A percentile compares a stretch with the other conserved stretches of the same genome.
These are phyloP conservation scores for Phalera bucephala DNA, from an alignment of 2,888 invertebrate genomes.

Conservation along the genomic window DNA sequence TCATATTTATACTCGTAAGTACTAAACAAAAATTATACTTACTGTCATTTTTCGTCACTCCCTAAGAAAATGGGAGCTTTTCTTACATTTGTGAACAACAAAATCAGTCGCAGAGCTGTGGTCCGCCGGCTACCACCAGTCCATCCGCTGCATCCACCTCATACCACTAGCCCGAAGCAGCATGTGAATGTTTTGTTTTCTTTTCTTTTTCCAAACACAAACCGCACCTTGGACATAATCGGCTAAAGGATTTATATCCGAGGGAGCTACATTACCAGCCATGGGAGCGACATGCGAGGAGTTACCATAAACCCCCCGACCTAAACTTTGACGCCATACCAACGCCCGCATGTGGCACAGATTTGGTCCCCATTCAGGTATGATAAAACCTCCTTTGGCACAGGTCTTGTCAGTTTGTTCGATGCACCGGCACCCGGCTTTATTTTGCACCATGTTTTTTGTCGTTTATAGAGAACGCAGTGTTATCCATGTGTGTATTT, in stretches of 20 bases:
- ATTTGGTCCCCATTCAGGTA: conserved; percentile 81
- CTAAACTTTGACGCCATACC: conserved; percentile 79
- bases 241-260: conserved; percentile 81
- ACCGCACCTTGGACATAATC: conserved; percentile 80
- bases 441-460: conserved; percentile 65
- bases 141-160: conserved; percentile 71
- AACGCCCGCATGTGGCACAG: conserved; percentile 77
- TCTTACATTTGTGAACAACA: too few species aligned
- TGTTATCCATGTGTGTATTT: conserved; percentile 50
- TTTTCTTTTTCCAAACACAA: conserved; percentile 82
- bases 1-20: too few species aligned
- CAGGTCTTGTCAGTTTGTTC: conserved; percentile 59
- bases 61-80: too few species aligned
- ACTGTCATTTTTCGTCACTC: too few species aligned
- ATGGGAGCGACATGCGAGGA: conserved; percentile 86
- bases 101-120: conserved; percentile 55
- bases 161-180: conserved; percentile 76
- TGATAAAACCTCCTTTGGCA: conserved; percentile 71
- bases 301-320: conserved; percentile 82
- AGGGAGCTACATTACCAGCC: conserved; percentile 85
- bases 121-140: conserved; percentile 51
- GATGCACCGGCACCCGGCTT: conserved; percentile 73
- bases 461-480: conserved; percentile 46
- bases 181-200: conserved; percentile 84
- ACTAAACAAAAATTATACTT: too few species aligned